Evolutionary conservation across 2,797 vertebrate genomes (phyloP), one percentile per base, ranked within the genome.

Genomic region (Lacerta viridis): DNA sequence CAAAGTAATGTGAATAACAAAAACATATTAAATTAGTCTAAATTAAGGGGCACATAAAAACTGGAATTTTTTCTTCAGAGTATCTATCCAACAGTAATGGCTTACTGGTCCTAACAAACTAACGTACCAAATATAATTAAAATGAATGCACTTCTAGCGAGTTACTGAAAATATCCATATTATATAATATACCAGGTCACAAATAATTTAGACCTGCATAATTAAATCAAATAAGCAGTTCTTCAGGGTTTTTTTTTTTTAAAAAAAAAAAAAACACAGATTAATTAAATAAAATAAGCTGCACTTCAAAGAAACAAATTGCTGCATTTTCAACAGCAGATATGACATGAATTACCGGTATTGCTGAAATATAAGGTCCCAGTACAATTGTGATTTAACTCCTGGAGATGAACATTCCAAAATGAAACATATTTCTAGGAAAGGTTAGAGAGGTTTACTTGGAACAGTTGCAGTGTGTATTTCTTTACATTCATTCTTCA

Each of bases 231-330:
- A 66, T 88, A 66, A 55, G 59, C 66, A 46, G 7, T 76, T 77
- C 29, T 83, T 39, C 33, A 33, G 33, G 33, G 33, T 33, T 33
- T 33, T 33, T 33, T 33, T 33, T 33, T 33, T 33, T 33, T 33
- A n/a, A n/a, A n/a, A n/a, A n/a, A n/a, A 61, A 61, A 74, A n/a
- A n/a, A 33, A 17, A 9, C 7, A 68, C 29, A 27, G 59, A 33
- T 77, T 76, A 68, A 69, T 79, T 84, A 59, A 76, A 75, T 82
- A 46, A 88, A 69, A 18, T 55, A 25, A 72, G 1, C n/a, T 55
- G 55, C 64, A 50, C 46, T 88, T 83, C 33, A 71, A 82, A 69
- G n/a, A 75, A 89, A 80, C 46, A 79, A 69, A 79, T 84, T 80
- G 41, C 4, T 27, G 66, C 46, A 11, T 15, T 80, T 41, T 84